Base-by-base conservation (phyloP, 2,888 invertebrate genomes). In the Tipula lateralis region DNA sequence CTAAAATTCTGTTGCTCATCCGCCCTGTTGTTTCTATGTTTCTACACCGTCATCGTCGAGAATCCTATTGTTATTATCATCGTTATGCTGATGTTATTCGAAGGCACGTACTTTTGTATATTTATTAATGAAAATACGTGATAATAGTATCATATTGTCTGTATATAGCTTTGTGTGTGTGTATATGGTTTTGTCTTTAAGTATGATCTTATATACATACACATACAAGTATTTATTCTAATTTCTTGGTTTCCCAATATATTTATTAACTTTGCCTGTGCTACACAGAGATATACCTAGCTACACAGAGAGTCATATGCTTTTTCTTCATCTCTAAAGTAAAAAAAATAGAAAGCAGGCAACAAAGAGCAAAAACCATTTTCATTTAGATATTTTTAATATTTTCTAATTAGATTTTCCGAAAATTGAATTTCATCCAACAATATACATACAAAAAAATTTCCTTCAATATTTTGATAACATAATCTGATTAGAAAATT, bases 81-180 rank as follows among this genome's bases (percentile, higher is more conserved):
- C 24, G 66, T 24, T 12, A 66, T 24, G 66, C 66, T 66, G 66
- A 66, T 66, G 66, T 66, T 66, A 66, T 66, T 66, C 66, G 24
- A 66, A 66, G 66, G 24, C 66, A 66, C 66, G 66, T 66, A 66
- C 24, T 66, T 66, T 9, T 66, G 66, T 66, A 66, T 66, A 66
- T 66, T 66, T 66, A 66, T 66, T 66, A 66, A 66, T 66, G 66
- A 24, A 66, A 66, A 66, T 66, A 66, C 66, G 66, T 66, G 66
- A 66, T 66, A 66, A 66, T 66, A 66, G 66, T 66, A 66, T 66
- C 66, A 24, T 24, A 66, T 66, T 9, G 19, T 66, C 24, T 66
- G 24, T 66, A 24, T 24, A 24, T 24, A 39, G n/a, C n/a, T 24
- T 12, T 24, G 9, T 66, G 13, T 66, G 66, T 66, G 44, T 44